Base-by-base conservation (phyloP, 2,888 invertebrate species). In the Heteromyza rotundicornis region DNA sequence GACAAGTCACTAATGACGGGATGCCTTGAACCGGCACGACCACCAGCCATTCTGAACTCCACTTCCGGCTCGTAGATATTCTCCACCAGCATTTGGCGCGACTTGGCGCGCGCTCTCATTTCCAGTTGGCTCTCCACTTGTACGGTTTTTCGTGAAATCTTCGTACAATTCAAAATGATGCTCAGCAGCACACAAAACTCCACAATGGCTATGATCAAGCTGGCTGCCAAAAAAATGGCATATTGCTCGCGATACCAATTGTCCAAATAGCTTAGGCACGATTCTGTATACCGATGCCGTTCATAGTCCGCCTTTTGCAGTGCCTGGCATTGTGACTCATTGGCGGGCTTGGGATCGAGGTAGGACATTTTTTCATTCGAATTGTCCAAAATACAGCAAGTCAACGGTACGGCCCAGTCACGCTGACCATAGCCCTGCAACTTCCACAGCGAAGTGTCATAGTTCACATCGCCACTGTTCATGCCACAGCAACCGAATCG, bases 371-470 rank as follows among this genome's bases (percentile, higher is more conserved):
- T 82, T 36, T 86, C 85, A 0, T 67, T 65, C 0, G 69, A 70
- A 72, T 88, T 87, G 60, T 87, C 87, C 60, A 92, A 86, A 47
- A 84, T 82, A 80, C 94, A 94, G 75, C 91, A 91, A 57, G 88
- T 89, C 2, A 88, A 84, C 40, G 91, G 91, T 20, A 90, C 89
- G 0, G 88, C 84, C 81, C 89, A 84, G 57, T 89, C 89, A 62
- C 89, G 86, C 66, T 90, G 89, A 0, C 92, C 91, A 47, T 90
- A 86, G 65, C 90, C 87, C 73, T 91, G 89, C 54, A 92, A 83
- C 66, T 91, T 88, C 94, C 94, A 94, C 76, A 89, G 83, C 0
- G 93, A 92, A 69, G 90, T 90, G 74, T 92, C 92, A 82, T 92
- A 94, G 85, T 94, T 92, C 64, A 88, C 87, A 7, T 91, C 90